phyloP scores from a whole-genome alignment of 2,797 vertebrate genomes.

The Gephyroberyx darwinii region DNA sequence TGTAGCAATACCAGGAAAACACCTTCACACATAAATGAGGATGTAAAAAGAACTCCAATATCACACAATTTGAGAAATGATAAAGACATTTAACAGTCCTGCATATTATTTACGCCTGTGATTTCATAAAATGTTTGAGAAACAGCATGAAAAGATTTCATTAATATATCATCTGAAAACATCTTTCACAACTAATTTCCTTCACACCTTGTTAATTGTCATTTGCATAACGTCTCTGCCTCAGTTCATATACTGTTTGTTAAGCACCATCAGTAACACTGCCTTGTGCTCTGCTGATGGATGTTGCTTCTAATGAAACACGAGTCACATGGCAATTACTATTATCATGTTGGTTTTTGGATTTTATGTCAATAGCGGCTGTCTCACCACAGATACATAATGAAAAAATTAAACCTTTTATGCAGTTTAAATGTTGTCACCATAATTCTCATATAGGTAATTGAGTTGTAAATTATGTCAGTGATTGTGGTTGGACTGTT shows the following conservation, averaged over 20 bases:
- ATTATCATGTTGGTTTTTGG: not conserved
- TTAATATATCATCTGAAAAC: too few species aligned
- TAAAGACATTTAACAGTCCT: too few species aligned
- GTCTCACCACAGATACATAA: not conserved
- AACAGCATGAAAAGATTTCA: too few species aligned
- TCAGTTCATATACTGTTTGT: slow-evolving; percentile 31
- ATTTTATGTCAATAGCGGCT: slow-evolving; percentile 17
- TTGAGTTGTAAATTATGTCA: not conserved
- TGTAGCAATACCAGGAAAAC: slow-evolving; percentile 32
- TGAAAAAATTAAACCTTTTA: not conserved
- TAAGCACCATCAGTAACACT: slow-evolving; percentile 10
- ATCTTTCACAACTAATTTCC: not conserved
- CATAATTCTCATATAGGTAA: slow-evolving; percentile 6
- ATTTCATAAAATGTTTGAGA: too few species aligned
- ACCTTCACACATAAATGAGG: too few species aligned
- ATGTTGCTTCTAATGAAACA: slow-evolving; percentile 12
- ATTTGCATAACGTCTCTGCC: slow-evolving; percentile 33
- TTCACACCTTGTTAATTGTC: slow-evolving; percentile 13
- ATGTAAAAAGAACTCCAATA: slow-evolving; percentile 13
- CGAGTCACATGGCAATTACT: too few species aligned
- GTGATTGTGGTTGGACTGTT: not conserved
- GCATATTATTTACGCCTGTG: too few species aligned
- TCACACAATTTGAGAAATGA: not conserved
- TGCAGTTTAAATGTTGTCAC: not conserved
- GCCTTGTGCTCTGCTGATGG: slow-evolving; percentile 24